These are phyloP conservation scores for Podarcis raffonei DNA, from an alignment of 2,113 vertebrate species.

Conservation along the genomic window DNA sequence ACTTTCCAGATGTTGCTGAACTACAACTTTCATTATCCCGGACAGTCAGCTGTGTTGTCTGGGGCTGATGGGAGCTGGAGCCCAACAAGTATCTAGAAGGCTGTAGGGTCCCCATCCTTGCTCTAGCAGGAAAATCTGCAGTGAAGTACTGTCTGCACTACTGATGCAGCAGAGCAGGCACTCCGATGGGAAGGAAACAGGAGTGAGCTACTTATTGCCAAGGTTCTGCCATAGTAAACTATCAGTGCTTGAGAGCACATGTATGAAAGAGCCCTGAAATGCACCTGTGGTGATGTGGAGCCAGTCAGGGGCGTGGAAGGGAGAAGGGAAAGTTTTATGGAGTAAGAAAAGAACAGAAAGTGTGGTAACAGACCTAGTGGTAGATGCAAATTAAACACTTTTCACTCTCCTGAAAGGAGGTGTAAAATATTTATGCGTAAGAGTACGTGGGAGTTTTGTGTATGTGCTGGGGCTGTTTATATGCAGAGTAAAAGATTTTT, in stretches of 20 bases:
- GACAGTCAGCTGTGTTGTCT: too few relatives aligned
- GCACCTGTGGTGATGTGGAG: too few relatives aligned
- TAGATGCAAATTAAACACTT: not conserved
- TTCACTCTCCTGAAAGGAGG: not conserved
- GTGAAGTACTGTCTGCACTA: not conserved
- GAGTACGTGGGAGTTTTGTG: not conserved
- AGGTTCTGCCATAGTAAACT: not conserved
- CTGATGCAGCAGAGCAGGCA: not conserved
- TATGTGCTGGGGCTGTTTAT: not conserved
- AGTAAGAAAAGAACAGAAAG: not conserved
- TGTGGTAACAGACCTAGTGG: not conserved
- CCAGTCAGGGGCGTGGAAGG: too few relatives aligned
- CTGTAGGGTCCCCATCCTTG: too few relatives aligned
- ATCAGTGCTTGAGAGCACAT: not conserved
- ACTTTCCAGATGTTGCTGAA: too few relatives aligned
- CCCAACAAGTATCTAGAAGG: too few relatives aligned
- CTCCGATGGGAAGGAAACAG: not conserved
- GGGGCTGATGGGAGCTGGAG: too few relatives aligned
- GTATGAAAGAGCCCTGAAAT: not conserved
- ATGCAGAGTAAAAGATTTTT: not conserved
- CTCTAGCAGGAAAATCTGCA: not conserved
- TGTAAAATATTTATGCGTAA: slow-evolving; percentile 1
- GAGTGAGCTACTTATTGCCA: not conserved
- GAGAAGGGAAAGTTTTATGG: too few relatives aligned
- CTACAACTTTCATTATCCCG: too few relatives aligned